Evolutionary conservation across 2,797 vertebrate species (phyloP).

Genomic region (Epinephelus awoara): DNA sequence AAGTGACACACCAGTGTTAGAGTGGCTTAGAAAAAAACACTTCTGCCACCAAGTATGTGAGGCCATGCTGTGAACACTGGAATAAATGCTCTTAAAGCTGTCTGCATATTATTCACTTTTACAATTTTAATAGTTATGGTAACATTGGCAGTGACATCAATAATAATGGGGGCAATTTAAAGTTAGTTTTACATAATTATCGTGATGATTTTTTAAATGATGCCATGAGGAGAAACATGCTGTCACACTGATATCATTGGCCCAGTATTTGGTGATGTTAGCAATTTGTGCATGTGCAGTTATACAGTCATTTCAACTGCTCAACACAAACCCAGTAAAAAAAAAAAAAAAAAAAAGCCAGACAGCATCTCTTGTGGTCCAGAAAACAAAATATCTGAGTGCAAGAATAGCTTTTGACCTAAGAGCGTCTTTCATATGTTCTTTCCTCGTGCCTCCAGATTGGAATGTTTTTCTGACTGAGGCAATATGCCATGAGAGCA

Average conservation of each 20-base stretch:
- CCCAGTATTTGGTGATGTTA: slow-evolving; percentile 49
- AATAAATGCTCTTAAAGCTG: slow-evolving; percentile 59
- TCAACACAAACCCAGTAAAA: slow-evolving; percentile 72
- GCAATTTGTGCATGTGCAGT: slow-evolving; percentile 64
- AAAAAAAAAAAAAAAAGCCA: slow-evolving; percentile 46
- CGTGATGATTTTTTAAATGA: slow-evolving; percentile 34
- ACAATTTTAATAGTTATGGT: slow-evolving; percentile 38
- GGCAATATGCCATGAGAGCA: slow-evolving; percentile 65
- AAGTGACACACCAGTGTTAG: slow-evolving; percentile 71
- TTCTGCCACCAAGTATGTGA: slow-evolving; percentile 64
- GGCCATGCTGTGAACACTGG: slow-evolving; percentile 56
- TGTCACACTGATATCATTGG: slow-evolving; percentile 46
- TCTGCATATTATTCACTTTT: slow-evolving; percentile 51
- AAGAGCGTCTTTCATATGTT: slow-evolving; percentile 60
- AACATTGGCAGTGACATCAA: slow-evolving; percentile 22
- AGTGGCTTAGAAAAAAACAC: slow-evolving; percentile 67
- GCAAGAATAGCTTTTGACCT: slow-evolving; percentile 77
- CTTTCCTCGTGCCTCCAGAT: slow-evolving; percentile 51
- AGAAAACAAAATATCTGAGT: slow-evolving; percentile 72
- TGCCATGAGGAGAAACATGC: slow-evolving; percentile 22
- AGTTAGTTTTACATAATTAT: slow-evolving; percentile 22
- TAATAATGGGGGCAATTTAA: slow-evolving; percentile 9
- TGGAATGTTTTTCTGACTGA: slow-evolving; percentile 66
- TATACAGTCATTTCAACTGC: slow-evolving; percentile 58
- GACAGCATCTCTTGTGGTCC: slow-evolving; percentile 68